These are phyloP conservation scores for Drosophila repletoides DNA, from an alignment of 1,140 invertebrate species.

Conservation along the genomic window DNA sequence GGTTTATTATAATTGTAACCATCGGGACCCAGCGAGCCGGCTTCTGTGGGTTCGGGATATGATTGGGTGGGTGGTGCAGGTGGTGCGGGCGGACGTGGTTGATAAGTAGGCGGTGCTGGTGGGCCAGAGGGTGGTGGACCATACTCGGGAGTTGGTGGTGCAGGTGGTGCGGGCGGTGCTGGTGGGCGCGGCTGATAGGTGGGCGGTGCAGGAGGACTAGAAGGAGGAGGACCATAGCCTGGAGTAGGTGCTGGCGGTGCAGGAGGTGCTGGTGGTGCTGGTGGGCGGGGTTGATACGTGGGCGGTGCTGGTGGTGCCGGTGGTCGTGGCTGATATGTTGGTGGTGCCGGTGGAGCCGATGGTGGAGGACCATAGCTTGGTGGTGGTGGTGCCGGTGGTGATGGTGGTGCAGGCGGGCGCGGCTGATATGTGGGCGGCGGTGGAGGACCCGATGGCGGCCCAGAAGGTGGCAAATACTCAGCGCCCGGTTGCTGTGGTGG, in stretches of 20 bases:
- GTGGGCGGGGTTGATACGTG: slow-evolving; percentile 41
- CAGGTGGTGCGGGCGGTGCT: slow-evolving; percentile 19
- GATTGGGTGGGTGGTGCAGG: slow-evolving; percentile 18
- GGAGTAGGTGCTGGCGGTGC: slow-evolving; percentile 38
- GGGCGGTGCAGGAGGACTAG: slow-evolving; percentile 28
- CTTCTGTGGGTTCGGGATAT: slow-evolving; percentile 33
- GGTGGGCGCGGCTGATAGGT: slow-evolving; percentile 32
- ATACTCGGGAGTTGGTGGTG: slow-evolving; percentile 51
- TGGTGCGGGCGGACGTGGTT: slow-evolving; percentile 29
- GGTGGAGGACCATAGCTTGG: slow-evolving; percentile 57
- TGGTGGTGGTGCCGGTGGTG: slow-evolving; percentile 27
- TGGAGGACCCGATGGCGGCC: slow-evolving; percentile 29
- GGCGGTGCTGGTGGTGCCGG: slow-evolving; percentile 38
- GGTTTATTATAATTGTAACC: slow-evolving; percentile 66
- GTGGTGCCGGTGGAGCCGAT: slow-evolving; percentile 49
- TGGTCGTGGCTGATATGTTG: slow-evolving; percentile 46
- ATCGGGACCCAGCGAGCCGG: slow-evolving; percentile 58
- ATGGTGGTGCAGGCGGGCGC: slow-evolving; percentile 44
- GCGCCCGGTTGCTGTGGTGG: slow-evolving; percentile 21
- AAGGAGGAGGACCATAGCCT: slow-evolving; percentile 35
- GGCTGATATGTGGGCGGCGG: slow-evolving; percentile 17
- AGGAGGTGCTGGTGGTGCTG: slow-evolving; percentile 31
- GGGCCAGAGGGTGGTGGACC: slow-evolving; percentile 50
- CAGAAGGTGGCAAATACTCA: slow-evolving; percentile 57
- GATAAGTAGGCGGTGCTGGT: slow-evolving; percentile 48